Percentiles rank a stretch among this genome's conserved stretches.
Conservation (phyloP, 2,888 invertebrate genomes). For the Acrobasis repandana region DNA sequence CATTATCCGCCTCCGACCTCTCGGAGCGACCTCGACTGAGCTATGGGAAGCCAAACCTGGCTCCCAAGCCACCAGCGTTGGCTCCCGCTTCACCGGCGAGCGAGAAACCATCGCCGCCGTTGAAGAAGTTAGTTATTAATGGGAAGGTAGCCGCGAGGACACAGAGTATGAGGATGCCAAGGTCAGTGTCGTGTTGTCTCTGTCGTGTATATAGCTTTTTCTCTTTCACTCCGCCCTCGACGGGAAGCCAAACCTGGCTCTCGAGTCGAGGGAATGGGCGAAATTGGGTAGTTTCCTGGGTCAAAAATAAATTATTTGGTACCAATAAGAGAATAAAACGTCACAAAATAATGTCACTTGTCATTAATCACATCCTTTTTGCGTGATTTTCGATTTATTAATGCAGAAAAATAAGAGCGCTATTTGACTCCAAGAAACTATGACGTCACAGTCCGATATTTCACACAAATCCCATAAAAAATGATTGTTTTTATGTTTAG, state of each 20-base stretch:
- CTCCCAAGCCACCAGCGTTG: conserved; percentile 89
- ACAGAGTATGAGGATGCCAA: conserved; percentile 92
- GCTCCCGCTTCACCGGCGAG: conserved; percentile 64
- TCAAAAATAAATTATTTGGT: no score
- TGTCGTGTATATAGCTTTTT: conserved; percentile 42
- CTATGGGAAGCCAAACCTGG: conserved; percentile 91
- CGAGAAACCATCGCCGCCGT: conserved; percentile 85
- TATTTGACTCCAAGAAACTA: no score
- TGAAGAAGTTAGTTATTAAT: conserved; percentile 84
- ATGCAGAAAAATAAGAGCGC: no score
- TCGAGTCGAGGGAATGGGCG: no score
- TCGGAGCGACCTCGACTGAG: conserved; percentile 78
- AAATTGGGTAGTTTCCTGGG: no score
- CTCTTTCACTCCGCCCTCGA: conserved; percentile 76
- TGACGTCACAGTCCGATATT: no score
- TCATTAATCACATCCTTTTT: no score
- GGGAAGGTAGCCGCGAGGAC: conserved; percentile 86
- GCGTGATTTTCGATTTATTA: no score
- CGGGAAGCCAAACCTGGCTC: conserved; percentile 93
- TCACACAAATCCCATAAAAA: no score
- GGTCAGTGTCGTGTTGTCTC: conserved; percentile 60
- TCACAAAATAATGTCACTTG: no score
- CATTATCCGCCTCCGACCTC: conserved; percentile 72
- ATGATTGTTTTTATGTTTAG: no score
- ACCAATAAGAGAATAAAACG: no score